Evolutionary conservation across 2,797 vertebrate genomes (phyloP).

Genomic region (Periophthalmus magnuspinnatus): DNA sequence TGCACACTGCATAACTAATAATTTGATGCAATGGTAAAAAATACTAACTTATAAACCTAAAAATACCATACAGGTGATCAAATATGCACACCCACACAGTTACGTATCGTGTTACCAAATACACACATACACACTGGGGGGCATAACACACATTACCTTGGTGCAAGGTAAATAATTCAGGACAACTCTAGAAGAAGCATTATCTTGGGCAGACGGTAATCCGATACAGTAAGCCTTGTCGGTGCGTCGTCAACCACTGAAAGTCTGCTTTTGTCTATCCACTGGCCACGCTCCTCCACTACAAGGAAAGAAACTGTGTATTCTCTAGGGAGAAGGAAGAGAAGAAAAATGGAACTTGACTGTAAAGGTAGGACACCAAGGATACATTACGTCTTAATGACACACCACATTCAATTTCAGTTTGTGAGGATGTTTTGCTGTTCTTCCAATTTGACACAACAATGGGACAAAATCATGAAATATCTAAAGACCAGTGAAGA

Average conservation of each 20-base stretch:
- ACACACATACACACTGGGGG: not conserved
- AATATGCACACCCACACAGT: not conserved
- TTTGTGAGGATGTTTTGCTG: conserved; percentile 8
- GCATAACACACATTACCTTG: conserved; percentile 50
- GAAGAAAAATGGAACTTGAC: conserved; percentile 28
- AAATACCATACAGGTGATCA: conserved; percentile 8
- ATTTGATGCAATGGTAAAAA: not conserved
- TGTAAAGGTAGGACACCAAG: conserved; percentile 47
- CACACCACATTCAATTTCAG: too few relatives aligned
- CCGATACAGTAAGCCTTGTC: conserved; percentile 68
- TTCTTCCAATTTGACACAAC: not conserved
- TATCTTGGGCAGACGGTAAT: conserved; percentile 88
- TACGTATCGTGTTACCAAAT: conserved; percentile 1
- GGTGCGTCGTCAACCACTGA: conserved; percentile 29
- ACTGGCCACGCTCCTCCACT: conserved; percentile 7
- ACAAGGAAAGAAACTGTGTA: conserved; percentile 27
- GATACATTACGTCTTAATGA: not conserved
- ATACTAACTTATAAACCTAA: not conserved
- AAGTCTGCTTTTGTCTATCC: conserved; percentile 31
- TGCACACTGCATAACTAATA: not conserved
- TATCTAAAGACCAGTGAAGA: too few relatives aligned
- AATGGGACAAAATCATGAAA: not conserved
- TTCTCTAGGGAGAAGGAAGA: conserved; percentile 34
- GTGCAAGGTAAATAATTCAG: conserved; percentile 90
- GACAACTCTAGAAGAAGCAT: conserved; percentile 85